Conservation (phyloP, 2,797 vertebrate species). For the Acrossocheilus fasciatus region DNA sequence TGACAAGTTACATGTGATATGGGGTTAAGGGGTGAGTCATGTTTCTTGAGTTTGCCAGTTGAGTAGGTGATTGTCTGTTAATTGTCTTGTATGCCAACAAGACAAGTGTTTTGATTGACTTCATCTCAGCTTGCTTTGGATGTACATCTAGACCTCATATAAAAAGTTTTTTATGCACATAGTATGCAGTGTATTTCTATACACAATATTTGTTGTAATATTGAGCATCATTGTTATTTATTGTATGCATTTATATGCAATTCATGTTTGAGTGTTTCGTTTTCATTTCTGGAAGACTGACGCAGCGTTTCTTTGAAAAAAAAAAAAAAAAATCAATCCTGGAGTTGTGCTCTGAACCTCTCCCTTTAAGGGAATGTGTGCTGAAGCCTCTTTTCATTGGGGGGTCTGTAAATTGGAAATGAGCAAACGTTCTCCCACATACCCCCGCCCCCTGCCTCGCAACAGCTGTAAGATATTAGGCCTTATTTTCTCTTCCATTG, state of each 20-base stretch:
- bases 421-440: slow-evolving; percentile 38
- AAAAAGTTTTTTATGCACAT: background rate
- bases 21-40: background rate
- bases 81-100: slow-evolving; percentile 2
- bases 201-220: background rate
- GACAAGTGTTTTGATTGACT: background rate
- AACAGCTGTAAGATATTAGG: slow-evolving; percentile 64
- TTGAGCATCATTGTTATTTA: background rate
- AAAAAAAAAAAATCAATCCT: background rate
- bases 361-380: slow-evolving; percentile 52
- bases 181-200: background rate
- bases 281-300: slow-evolving; percentile 28
- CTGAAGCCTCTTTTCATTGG: slow-evolving; percentile 31
- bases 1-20: background rate
- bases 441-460: slow-evolving; percentile 25
- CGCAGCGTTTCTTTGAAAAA: background rate
- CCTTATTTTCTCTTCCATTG: slow-evolving; percentile 52
- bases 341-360: slow-evolving; percentile 10
- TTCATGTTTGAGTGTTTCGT: background rate
- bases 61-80: background rate
- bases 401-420: slow-evolving; percentile 50
- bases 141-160: background rate
- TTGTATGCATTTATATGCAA: background rate
- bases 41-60: background rate
- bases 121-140: background rate